These are phyloP conservation scores for Musca vetustissima DNA, from an alignment of 1,140 invertebrate species.

Conservation along the genomic window DNA sequence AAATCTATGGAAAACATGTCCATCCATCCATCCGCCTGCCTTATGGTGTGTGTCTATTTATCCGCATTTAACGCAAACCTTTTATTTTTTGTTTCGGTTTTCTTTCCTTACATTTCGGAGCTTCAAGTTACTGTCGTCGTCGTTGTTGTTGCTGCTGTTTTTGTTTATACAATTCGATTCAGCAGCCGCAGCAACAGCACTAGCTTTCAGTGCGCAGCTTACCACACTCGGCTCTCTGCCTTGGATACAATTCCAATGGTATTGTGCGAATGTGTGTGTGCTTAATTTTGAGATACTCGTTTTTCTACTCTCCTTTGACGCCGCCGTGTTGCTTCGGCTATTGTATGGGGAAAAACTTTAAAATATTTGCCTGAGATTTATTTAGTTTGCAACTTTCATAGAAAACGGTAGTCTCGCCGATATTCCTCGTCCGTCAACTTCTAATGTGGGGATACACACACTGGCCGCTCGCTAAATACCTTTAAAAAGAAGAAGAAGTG, in stretches of 20 bases:
- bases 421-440: slow-evolving; percentile 10
- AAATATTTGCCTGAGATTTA: slow-evolving; percentile 29
- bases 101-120: slow-evolving; percentile 5
- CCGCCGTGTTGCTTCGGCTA: not conserved
- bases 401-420: slow-evolving; percentile 22
- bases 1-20: not conserved
- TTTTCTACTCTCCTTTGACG: not conserved
- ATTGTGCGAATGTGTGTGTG: not conserved
- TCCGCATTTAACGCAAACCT: slow-evolving; percentile 22
- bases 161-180: no score
- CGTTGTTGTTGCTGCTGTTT: not conserved
- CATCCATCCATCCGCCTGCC: not conserved
- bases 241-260: not conserved
- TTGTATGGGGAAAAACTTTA: slow-evolving; percentile 15
- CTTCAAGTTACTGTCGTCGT: slow-evolving; percentile 6
- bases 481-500: no score
- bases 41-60: not conserved
- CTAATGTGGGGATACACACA: no score
- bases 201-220: slow-evolving; percentile 15
- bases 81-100: not conserved
- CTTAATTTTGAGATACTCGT: not conserved
- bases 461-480: no score
- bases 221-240: slow-evolving; percentile 2
- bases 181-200: no score
- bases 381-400: slow-evolving; percentile 32